Percentiles rank a stretch among this genome's conserved stretches.
Evolutionary conservation across 2,797 vertebrate genomes (phyloP).

Genomic region (Scolopax rusticola): DNA sequence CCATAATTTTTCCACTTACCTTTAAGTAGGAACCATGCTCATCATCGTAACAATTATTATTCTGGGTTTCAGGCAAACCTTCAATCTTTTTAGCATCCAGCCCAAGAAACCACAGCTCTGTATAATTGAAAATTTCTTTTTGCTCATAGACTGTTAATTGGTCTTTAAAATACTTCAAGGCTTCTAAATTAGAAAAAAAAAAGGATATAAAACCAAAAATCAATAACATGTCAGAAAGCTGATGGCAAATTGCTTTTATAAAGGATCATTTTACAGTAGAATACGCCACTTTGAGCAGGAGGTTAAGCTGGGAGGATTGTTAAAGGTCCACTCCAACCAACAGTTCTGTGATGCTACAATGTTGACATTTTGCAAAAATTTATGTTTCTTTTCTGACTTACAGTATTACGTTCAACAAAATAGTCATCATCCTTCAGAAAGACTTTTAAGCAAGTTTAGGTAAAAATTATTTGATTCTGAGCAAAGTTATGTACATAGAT

Average conservation of each 20-base stretch:
- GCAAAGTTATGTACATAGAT: neutral
- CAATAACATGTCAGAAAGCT: neutral
- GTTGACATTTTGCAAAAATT: neutral
- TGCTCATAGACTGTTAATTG: constrained; percentile 90
- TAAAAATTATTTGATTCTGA: neutral
- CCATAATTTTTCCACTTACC: constrained; percentile 76
- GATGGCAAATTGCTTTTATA: neutral
- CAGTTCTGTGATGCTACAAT: neutral
- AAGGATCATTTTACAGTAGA: neutral
- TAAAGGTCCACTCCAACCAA: neutral
- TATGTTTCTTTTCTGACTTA: neutral
- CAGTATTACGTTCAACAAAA: neutral
- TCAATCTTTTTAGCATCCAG: constrained; percentile 91
- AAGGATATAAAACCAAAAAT: constrained; percentile 6
- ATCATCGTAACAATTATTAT: constrained; percentile 91
- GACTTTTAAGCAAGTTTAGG: neutral
- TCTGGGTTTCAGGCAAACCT: constrained; percentile 81
- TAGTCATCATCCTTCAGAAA: neutral
- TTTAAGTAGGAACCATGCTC: constrained; percentile 93
- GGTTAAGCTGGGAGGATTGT: neutral
- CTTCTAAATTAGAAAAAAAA: constrained; percentile 82
- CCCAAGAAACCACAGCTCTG: constrained; percentile 94
- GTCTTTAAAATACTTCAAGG: constrained; percentile 89
- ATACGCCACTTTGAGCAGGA: neutral
- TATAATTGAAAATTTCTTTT: constrained; percentile 92